Evolutionary conservation across 1,140 invertebrate genomes (phyloP), one percentile per base, ranked within the genome.

Genomic region (Atta texana): DNA sequence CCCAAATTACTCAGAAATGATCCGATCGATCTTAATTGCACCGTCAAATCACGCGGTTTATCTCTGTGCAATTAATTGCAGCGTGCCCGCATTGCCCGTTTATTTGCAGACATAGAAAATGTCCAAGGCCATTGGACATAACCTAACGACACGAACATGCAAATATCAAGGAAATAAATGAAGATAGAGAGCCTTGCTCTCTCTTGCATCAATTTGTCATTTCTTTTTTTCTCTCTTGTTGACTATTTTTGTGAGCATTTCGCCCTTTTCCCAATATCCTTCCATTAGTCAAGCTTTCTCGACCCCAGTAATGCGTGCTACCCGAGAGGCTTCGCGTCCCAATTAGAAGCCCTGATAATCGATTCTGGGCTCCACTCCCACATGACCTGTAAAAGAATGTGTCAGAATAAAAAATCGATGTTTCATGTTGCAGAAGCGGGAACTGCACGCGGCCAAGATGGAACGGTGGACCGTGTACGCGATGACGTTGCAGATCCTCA

Each of bases 401-500:
- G 28, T n/a, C 18, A 34, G 21, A 71, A 74, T 84, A 74, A 69
- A 69, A 61, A 49, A 31, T 72, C 8, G 34, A 78, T 49, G 8
- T 12, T 85, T 51, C 76, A 28, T 8, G 3, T 89, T 88, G n/a
- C 77, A 89, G 88, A n/a, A 71, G 8, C 28, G 49, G 18, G 61
- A 44, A 51, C 77, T 24, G 59, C 80, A 57, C 57, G 21, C 77
- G 24, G 57, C 69, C 55, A 89, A 82, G 81, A 92, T 92, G 88
- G 85, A 87, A 10, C 78, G 85, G 71, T 84, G 80, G 87, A 51
- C 39, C 77, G 57, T 78, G 34, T 88, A 88, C 18, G 57, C 84
- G 49, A 21, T 92, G 64, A 57, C 91, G 21, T 61, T 93, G 64
- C 88, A 86, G 6, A 78, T 85, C 34, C 12, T 93, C 14, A 64